Base-by-base conservation (phyloP, 2,113 vertebrate genomes). In the Sceloporus undulatus region DNA sequence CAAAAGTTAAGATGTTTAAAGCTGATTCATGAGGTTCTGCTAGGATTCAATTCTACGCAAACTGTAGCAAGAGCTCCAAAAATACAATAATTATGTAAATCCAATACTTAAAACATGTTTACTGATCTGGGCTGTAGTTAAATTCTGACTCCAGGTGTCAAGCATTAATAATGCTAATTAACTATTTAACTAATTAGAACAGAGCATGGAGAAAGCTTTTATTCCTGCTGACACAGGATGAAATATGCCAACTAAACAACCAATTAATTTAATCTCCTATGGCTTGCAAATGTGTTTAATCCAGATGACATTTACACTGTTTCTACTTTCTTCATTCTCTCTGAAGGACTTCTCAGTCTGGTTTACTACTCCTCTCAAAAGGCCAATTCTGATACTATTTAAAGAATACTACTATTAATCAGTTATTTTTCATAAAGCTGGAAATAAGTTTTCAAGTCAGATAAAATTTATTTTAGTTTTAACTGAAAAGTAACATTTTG, bases 31-130 rank as follows among this genome's bases (percentile, higher is more conserved):
- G 71, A 4, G 65, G 40, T 29, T 38, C 16, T 76, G 40, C 1
- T 78, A 91, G 95, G 90, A 89, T 93, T 93, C 95, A 94, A 85
- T 96, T 94, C 95, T 94, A 92, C 94, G 92, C 62, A 73, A 89
- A 88, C 66, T 93, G 90, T 86, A 71, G 81, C 85, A 79, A 42
- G 29, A 8, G 21, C 0, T 40, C 79, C 79, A 88, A 40, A 59
- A 42, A n/a, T n/a, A 88, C 84, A 76, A 87, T 62, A 94, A 76
- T 11, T 52, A 88, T 40, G 16, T 68, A 90, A 65, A 62, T 34
- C 29, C 70, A n/a, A 68, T 68, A 40, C 87, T 42, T 42, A 54
- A 94, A 93, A 85, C 42, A 79, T 40, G 86, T 65, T 21, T 82
- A 87, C 85, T 83, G 88, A 88, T 89, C 52, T 65, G 54, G 9